Evolutionary conservation across 2,888 invertebrate species (phyloP).

Genomic region (Acrobasis repandana): DNA sequence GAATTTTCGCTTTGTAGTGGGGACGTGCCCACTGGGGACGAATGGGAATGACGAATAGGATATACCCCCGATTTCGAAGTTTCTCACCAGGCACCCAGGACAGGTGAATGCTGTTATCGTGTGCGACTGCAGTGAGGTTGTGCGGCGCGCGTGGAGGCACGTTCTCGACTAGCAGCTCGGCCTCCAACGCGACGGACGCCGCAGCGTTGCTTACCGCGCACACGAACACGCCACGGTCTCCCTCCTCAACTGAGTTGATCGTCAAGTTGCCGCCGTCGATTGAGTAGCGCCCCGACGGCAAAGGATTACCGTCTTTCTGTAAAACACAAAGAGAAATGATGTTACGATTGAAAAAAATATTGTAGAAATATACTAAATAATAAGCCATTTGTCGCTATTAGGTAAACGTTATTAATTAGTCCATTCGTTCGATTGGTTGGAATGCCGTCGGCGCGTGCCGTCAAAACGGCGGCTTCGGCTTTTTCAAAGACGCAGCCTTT

Average conservation of each 20-base stretch:
- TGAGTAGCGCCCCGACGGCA: constrained; percentile 86
- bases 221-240: constrained; percentile 93
- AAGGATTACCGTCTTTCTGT: constrained; percentile 88
- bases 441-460: no score
- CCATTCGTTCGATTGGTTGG: no score
- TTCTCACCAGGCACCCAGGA: constrained; percentile 88
- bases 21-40: no score
- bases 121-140: constrained; percentile 90
- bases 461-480: no score
- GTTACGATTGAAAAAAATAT: no score
- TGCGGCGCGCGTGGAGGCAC: constrained; percentile 95
- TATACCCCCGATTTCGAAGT: neutral
- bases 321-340: no score
- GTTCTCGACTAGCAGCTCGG: constrained; percentile 92
- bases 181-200: constrained; percentile 90
- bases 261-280: constrained; percentile 91
- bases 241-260: constrained; percentile 89
- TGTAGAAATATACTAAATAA: no score
- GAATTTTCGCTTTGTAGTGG: no score
- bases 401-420: no score
- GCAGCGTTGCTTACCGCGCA: constrained; percentile 94
- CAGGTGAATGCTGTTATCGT: constrained; percentile 87
- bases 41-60: no score
- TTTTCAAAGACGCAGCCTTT: no score
- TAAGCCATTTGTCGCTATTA: no score